Percentiles rank a stretch among this genome's conserved stretches.
phyloP scores from a whole-genome alignment of 2,888 invertebrate species.

The Troilus luridus region DNA sequence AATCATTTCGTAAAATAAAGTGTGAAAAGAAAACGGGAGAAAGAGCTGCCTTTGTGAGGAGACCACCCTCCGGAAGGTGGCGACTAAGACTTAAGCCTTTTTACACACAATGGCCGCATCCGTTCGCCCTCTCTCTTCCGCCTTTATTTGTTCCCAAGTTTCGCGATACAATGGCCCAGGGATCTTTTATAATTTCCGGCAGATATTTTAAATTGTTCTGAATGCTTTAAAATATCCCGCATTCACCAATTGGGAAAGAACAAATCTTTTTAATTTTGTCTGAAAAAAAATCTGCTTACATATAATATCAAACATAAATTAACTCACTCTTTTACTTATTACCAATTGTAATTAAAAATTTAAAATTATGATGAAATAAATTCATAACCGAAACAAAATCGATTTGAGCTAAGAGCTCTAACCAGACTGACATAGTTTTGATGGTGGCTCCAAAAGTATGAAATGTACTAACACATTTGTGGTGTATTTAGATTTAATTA shows the following conservation, averaged over 20 bases:
- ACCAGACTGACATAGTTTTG: too few species aligned
- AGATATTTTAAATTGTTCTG: conserved; percentile 2
- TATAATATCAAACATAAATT: too few species aligned
- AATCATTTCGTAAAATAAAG: not conserved
- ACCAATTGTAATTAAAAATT: too few species aligned
- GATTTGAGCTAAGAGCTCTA: too few species aligned
- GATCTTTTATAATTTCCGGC: conserved; percentile 2
- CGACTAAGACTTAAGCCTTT: conserved; percentile 38
- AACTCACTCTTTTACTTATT: too few species aligned
- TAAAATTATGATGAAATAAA: too few species aligned
- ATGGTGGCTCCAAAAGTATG: too few species aligned
- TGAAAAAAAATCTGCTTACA: not conserved
- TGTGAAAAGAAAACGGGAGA: conserved; percentile 6
- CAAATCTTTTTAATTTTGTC: not conserved
- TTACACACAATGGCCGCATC: conserved; percentile 25
- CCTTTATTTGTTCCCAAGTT: conserved; percentile 8
- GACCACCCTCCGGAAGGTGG: conserved; percentile 23
- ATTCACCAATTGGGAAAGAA: not conserved
- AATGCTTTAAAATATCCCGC: not conserved
- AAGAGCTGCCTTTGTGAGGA: not conserved
- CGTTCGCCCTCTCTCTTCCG: not conserved
- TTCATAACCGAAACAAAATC: too few species aligned
- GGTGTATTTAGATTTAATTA: too few species aligned
- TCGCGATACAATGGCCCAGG: not conserved
- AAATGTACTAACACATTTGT: too few species aligned